Percentiles rank a stretch among this genome's conserved stretches.
Evolutionary conservation across 2,797 vertebrate genomes (phyloP).

Genomic region (Helostoma temminkii): DNA sequence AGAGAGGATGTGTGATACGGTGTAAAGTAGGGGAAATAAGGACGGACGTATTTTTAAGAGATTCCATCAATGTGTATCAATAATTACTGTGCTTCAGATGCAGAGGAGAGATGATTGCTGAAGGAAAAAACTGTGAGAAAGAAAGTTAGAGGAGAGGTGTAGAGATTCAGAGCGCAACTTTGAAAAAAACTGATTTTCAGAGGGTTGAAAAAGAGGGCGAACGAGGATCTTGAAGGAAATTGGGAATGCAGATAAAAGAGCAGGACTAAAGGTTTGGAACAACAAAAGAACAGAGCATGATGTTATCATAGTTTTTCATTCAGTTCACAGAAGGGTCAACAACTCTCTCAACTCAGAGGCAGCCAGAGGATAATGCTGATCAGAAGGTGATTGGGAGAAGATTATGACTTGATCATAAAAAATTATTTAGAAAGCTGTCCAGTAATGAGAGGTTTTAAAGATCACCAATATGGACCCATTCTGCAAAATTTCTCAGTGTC

Average conservation of each 20-base stretch:
- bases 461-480: background rate
- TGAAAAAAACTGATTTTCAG: constrained; percentile 9
- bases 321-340: constrained; percentile 35
- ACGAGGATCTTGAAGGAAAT: constrained; percentile 34
- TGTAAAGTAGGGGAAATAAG: constrained; percentile 18
- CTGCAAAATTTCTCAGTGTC: constrained; percentile 18
- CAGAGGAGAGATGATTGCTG: constrained; percentile 12
- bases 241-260: constrained; percentile 30
- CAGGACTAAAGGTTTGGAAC: constrained; percentile 1
- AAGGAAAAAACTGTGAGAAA: constrained; percentile 16
- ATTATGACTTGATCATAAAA: constrained; percentile 28
- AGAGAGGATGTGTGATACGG: background rate
- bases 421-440: constrained; percentile 16
- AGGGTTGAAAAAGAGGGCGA: constrained; percentile 20
- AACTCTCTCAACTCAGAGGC: constrained; percentile 16
- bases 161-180: constrained; percentile 22
- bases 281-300: constrained; percentile 24
- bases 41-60: constrained; percentile 26
- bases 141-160: constrained; percentile 26
- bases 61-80: constrained; percentile 56
- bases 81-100: constrained; percentile 42
- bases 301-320: constrained; percentile 31
- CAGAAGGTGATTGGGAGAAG: constrained; percentile 12
- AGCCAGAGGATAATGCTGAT: constrained; percentile 4
- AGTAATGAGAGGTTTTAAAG: constrained; percentile 18